Percentiles rank a stretch among this genome's conserved stretches.
Conservation (phyloP, 1,140 invertebrate species). For the Lycorma delicatula region DNA sequence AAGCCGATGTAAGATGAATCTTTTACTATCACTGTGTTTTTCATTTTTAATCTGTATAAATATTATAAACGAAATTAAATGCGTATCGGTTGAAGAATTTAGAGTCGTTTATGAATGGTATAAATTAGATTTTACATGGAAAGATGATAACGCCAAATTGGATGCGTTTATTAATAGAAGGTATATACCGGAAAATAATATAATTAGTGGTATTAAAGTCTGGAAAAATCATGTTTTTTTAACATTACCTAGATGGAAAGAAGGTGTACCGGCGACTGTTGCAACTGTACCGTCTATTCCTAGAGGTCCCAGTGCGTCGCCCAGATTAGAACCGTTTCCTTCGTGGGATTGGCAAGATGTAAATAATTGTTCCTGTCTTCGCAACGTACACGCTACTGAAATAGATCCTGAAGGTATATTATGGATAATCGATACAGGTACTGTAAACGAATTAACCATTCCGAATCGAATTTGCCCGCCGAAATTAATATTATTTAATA, state of each 20-base stretch:
- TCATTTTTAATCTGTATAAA: not conserved
- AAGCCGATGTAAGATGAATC: not conserved
- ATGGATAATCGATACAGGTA: conserved; percentile 61
- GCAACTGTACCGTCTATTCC: conserved; percentile 43
- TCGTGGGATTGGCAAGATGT: conserved; percentile 54
- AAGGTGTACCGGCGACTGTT: conserved; percentile 56
- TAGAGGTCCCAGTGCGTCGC: conserved; percentile 43
- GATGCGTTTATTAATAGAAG: conserved; percentile 39
- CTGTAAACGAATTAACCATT: conserved; percentile 41
- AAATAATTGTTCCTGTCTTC: conserved; percentile 50
- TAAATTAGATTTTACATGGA: conserved; percentile 37
- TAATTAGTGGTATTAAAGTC: conserved; percentile 51
- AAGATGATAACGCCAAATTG: conserved; percentile 36
- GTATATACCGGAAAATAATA: conserved; percentile 51
- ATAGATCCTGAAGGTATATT: conserved; percentile 56
- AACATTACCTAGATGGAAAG: conserved; percentile 51
- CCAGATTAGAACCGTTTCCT: conserved; percentile 53
- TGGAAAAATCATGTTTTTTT: conserved; percentile 53
- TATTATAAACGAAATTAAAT: not conserved
- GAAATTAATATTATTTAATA: conserved; percentile 55
- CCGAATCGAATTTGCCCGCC: conserved; percentile 47
- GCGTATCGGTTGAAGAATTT: conserved; percentile 27
- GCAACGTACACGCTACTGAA: conserved; percentile 60
- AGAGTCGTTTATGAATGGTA: conserved; percentile 41
- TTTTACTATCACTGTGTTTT: not conserved